Evolutionary conservation across 2,113 vertebrate species (phyloP).

Genomic region (Misgurnus anguillicaudatus): DNA sequence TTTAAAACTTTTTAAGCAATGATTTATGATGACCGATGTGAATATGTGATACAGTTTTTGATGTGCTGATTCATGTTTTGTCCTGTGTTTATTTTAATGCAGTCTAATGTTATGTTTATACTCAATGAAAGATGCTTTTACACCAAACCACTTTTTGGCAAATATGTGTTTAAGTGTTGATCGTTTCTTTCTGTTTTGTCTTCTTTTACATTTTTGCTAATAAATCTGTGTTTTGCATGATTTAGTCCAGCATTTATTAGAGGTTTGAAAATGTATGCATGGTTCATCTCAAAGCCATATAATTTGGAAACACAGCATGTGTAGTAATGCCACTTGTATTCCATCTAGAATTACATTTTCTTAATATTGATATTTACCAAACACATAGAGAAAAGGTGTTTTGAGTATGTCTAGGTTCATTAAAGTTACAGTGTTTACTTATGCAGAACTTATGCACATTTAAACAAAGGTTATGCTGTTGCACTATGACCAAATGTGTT

Average conservation of each 20-base stretch:
- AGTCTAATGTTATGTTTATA: background rate
- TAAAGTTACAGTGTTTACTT: no score
- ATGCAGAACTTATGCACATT: no score
- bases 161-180: background rate
- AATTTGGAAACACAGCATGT: no score
- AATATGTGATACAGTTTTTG: background rate
- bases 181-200: background rate
- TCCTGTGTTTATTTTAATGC: background rate
- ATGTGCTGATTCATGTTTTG: background rate
- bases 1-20: background rate
- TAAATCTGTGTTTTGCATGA: slow-evolving; percentile 27
- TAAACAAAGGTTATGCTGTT: no score
- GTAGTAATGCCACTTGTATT: no score
- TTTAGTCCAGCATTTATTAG: background rate
- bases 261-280: background rate
- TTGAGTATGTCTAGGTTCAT: no score
- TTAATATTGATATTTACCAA: no score
- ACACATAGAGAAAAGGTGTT: no score
- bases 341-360: no score
- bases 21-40: background rate
- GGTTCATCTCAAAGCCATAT: background rate
- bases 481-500: no score
- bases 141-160: background rate
- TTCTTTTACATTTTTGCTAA: background rate
- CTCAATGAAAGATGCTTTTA: background rate